Conservation (phyloP, 2,113 vertebrate species). For the Glareola pratincola region DNA sequence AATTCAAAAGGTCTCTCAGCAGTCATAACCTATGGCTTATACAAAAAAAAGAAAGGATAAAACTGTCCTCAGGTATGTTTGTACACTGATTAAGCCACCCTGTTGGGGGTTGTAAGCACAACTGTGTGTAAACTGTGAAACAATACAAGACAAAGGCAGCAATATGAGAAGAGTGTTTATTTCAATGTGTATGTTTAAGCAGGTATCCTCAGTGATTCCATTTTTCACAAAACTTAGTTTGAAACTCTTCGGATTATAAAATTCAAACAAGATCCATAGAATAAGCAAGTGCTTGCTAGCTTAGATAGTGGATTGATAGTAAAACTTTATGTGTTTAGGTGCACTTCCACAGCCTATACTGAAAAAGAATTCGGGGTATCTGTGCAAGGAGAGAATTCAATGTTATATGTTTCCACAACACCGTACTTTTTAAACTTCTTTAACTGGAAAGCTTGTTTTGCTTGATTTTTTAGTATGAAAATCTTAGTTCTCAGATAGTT, state of each 20-base stretch:
- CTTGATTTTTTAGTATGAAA: neutral
- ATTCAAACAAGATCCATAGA: neutral
- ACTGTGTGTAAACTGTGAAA: neutral
- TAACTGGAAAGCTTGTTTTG: neutral
- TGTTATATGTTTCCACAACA: neutral
- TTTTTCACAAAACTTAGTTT: neutral
- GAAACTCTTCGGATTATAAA: neutral
- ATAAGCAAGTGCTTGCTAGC: neutral
- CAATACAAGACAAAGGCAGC: neutral
- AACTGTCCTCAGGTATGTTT: neutral
- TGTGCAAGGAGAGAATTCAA: neutral
- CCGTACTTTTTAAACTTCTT: neutral
- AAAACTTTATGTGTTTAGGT: neutral
- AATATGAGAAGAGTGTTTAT: neutral
- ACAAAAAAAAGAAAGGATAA: neutral
- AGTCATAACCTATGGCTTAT: neutral
- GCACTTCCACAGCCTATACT: neutral
- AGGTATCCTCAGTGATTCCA: neutral
- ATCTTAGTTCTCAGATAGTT: too few relatives aligned
- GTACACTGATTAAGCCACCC: neutral
- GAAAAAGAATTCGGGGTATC: neutral
- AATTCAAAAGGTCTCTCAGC: neutral
- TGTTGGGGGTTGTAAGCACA: neutral
- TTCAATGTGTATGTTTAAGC: neutral
- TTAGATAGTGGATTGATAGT: neutral